These are phyloP conservation scores for Aldabrachelys gigantea DNA, from an alignment of 2,113 vertebrate genomes.

Conservation along the genomic window DNA sequence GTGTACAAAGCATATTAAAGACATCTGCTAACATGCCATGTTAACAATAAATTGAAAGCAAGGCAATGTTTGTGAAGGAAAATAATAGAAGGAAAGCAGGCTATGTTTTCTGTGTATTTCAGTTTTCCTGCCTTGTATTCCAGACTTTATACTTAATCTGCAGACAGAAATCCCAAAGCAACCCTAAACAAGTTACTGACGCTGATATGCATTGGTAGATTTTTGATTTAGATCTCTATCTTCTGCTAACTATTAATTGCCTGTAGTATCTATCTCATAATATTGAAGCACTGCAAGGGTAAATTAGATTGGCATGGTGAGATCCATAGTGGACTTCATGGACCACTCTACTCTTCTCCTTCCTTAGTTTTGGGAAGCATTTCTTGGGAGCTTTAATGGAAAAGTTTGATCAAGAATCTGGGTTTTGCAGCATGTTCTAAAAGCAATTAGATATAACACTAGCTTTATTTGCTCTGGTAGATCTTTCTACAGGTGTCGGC, in stretches of 20 bases:
- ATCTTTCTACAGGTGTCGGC: slow-evolving; percentile 37
- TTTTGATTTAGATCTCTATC: slow-evolving; percentile 23
- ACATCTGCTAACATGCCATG: slow-evolving; percentile 26
- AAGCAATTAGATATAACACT: background rate
- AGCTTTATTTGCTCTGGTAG: background rate
- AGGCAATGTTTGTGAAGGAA: slow-evolving; percentile 17
- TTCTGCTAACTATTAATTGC: background rate
- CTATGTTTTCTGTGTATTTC: background rate
- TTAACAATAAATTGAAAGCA: slow-evolving; percentile 60
- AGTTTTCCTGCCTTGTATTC: background rate
- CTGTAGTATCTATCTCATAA: background rate
- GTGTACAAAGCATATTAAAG: slow-evolving; percentile 47
- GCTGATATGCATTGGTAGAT: background rate
- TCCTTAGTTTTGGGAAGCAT: background rate
- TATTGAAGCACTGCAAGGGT: background rate
- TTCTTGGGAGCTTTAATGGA: background rate
- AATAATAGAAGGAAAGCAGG: slow-evolving; percentile 1
- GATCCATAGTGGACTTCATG: slow-evolving; percentile 5
- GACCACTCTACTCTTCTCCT: background rate
- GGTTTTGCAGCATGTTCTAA: background rate
- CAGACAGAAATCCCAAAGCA: background rate
- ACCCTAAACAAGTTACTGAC: background rate
- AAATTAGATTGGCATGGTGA: background rate
- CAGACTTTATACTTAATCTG: background rate
- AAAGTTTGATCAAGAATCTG: background rate